Evolutionary conservation across 64 coral and sea anemone species (phyloP).

Genomic region (Cladopsammia gracilis): DNA sequence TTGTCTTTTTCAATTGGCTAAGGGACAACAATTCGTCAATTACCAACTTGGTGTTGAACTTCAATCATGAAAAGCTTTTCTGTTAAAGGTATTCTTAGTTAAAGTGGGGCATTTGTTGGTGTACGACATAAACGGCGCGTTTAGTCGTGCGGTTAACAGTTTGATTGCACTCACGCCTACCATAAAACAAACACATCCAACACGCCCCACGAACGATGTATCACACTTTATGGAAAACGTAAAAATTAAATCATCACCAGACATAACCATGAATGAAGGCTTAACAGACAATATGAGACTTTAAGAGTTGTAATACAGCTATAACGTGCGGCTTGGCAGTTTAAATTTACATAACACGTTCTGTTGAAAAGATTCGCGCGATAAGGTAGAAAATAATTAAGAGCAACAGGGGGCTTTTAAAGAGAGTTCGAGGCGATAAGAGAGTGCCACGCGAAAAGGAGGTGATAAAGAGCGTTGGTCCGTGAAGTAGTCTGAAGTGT

Average conservation of each 20-base stretch:
- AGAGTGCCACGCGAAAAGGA: slow-evolving; percentile 26
- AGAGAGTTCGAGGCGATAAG: slow-evolving; percentile 39
- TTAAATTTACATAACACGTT: slow-evolving; percentile 58
- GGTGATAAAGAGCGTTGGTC: slow-evolving; percentile 48
- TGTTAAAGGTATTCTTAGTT: slow-evolving; percentile 68
- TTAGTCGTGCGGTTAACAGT: slow-evolving; percentile 38
- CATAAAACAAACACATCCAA: slow-evolving; percentile 47
- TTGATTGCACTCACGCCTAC: slow-evolving; percentile 53
- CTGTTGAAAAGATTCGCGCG: slow-evolving; percentile 33
- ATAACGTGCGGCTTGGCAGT: slow-evolving; percentile 31
- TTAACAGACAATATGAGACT: neutral
- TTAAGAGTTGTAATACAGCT: neutral
- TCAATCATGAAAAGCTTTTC: slow-evolving; percentile 84
- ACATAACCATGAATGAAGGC: neutral
- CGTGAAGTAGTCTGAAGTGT: slow-evolving; percentile 27
- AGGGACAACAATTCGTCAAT: slow-evolving; percentile 91
- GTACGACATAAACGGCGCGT: slow-evolving; percentile 45
- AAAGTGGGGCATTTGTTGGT: slow-evolving; percentile 85
- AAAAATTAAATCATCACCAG: slow-evolving; percentile 54
- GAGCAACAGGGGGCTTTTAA: slow-evolving; percentile 16
- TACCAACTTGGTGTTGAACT: slow-evolving; percentile 88
- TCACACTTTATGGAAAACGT: slow-evolving; percentile 8
- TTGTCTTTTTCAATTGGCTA: slow-evolving; percentile 95
- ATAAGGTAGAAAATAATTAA: slow-evolving; percentile 49
- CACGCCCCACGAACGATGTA: slow-evolving; percentile 38